A percentile compares a stretch with the other conserved stretches of the same genome.
These are phyloP conservation scores for Sphyrna mokarran DNA, from an alignment of 2,113 vertebrate species.

Conservation along the genomic window DNA sequence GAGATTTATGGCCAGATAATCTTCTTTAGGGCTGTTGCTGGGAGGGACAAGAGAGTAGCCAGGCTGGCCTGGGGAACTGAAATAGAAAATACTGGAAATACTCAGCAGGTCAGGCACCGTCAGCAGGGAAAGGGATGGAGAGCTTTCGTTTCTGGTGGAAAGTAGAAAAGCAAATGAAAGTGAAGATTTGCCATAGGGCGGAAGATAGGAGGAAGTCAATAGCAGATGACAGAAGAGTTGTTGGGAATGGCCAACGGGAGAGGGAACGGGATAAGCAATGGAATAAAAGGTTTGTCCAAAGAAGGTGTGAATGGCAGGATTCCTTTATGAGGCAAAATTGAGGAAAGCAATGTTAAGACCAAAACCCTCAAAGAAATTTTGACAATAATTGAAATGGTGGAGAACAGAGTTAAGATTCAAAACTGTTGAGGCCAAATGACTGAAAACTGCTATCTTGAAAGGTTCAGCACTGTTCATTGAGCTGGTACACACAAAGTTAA, in stretches of 20 bases:
- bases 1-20: neutral
- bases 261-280: too few species aligned
- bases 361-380: too few species aligned
- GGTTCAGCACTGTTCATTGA: neutral
- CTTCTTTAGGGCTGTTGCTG: neutral
- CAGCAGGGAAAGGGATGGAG: neutral
- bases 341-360: too few species aligned
- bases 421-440: neutral
- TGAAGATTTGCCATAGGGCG: too few species aligned
- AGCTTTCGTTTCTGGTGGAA: neutral
- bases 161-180: neutral
- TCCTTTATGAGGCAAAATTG: too few species aligned
- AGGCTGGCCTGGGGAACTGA: neutral
- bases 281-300: too few species aligned
- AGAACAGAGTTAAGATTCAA: neutral
- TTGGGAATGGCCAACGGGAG: too few species aligned
- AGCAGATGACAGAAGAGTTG: too few species aligned
- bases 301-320: too few species aligned
- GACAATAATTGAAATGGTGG: too few species aligned
- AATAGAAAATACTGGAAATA: neutral
- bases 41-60: neutral
- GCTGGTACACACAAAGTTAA: neutral
- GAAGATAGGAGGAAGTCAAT: too few species aligned
- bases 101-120: neutral
- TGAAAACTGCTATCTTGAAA: neutral